Base-by-base conservation (phyloP, 2,113 vertebrate genomes). In the Trichechus manatus region DNA sequence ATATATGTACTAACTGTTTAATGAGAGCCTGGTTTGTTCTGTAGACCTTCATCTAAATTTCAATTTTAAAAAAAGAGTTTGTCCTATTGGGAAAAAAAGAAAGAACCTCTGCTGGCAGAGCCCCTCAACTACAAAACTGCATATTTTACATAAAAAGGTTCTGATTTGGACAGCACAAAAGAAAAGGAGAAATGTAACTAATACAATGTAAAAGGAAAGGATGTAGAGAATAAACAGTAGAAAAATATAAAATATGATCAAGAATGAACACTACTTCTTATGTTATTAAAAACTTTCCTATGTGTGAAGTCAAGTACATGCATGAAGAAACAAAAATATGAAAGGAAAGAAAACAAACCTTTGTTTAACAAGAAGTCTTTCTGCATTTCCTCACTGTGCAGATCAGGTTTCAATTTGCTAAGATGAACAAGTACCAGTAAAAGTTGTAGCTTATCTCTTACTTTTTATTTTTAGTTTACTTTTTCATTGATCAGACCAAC, bases 401-500 rank as follows among this genome's bases (percentile, higher is more conserved):
- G 10, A 66, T 50, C 31, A 92, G 44, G 22, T 39, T 17, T 83
- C 17, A 93, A 56, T 70, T 91, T 89, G 25, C 20, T 87, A 79
- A 70, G 5, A 53, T 88, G 22, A 86, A 27, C 25, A 91, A 72
- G 31, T 17, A 84, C 27, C 13, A 81, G 31, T 19, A 91, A 85
- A 70, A 84, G 31, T 27, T 80, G 4, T 39, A n/a, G 31, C 29
- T 85, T 15, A 23, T 31, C 5, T 86, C 29, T 59, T 42, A 15
- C 19, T 53, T 23, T 8, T 63, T 8, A 61, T 5, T 50, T 36
- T 81, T 82, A 74, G 15, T 82, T n/a, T 44, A 47, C 14, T 70
- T 61, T 85, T 84, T 90, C 36, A 89, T 91, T 93, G 63, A 56
- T 59, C 85, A 53, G 72, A 88, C 17, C 74, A 86, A 91, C 61